Evolutionary conservation across 2,797 vertebrate genomes (phyloP).

Genomic region (Acrossocheilus fasciatus): DNA sequence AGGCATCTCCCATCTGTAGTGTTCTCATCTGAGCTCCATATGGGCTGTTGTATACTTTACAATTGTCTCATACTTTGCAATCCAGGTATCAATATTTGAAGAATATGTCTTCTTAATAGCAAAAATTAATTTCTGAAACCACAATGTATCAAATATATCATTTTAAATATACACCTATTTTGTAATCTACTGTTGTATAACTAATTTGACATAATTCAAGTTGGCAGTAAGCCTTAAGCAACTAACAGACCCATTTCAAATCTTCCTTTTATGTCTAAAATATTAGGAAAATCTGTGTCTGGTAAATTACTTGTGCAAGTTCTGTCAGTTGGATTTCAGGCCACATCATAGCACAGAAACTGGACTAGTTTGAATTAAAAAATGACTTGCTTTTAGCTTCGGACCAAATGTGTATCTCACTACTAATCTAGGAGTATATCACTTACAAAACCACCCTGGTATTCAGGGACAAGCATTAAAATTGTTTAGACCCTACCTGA

Average conservation of each 20-base stretch:
- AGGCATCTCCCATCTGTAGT: slow-evolving; percentile 52
- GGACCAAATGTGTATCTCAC: no score
- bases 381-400: no score
- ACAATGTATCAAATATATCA: background rate
- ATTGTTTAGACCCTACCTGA: background rate
- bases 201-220: background rate
- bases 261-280: background rate
- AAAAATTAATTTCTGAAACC: background rate
- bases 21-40: slow-evolving; percentile 56
- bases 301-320: background rate
- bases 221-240: background rate
- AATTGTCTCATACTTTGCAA: background rate
- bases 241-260: background rate
- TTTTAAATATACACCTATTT: background rate
- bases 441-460: background rate
- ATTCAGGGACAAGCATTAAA: background rate
- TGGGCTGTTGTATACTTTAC: slow-evolving; percentile 4
- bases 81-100: background rate
- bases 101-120: background rate
- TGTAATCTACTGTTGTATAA: background rate
- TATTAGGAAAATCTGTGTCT: background rate
- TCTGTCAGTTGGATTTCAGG: background rate
- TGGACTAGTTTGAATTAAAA: background rate
- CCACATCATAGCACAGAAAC: background rate
- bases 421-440: no score